Evolutionary conservation across 2,888 invertebrate genomes (phyloP).

Genomic region (Frankliniella fusca): DNA sequence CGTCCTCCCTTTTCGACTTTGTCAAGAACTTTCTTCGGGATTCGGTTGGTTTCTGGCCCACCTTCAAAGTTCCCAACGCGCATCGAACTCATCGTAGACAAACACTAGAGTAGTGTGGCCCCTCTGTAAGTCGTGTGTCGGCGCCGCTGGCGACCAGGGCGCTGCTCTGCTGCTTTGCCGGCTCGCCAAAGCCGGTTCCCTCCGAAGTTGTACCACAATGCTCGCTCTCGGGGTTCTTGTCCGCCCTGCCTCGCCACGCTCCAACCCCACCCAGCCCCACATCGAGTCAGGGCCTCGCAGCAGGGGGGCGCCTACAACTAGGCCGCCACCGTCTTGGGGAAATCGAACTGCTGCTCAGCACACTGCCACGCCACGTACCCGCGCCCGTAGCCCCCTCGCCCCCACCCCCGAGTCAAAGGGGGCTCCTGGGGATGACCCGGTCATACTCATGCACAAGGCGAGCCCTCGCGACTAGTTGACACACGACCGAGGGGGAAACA

Average conservation of each 20-base stretch:
- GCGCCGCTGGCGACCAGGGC: not conserved
- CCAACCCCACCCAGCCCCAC: not conserved
- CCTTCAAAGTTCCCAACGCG: too few species aligned
- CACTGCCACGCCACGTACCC: too few species aligned
- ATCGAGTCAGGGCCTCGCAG: not conserved
- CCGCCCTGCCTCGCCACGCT: not conserved
- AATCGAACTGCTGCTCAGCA: too few species aligned
- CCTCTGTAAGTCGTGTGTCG: not conserved
- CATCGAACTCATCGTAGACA: too few species aligned
- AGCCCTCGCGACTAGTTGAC: too few species aligned
- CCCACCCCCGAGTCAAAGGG: not conserved
- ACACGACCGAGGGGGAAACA: too few species aligned
- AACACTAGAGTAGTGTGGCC: too few species aligned
- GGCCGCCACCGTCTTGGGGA: too few species aligned
- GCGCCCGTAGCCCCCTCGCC: not conserved
- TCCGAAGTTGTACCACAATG: conserved; percentile 6
- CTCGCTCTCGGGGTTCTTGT: not conserved
- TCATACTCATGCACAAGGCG: too few species aligned
- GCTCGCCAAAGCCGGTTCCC: not conserved
- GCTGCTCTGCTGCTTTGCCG: not conserved
- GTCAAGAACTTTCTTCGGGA: too few species aligned
- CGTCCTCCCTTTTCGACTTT: too few species aligned
- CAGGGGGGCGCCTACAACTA: not conserved
- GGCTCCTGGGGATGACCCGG: not conserved
- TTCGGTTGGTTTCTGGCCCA: too few species aligned